Evolutionary conservation across 2,797 vertebrate species (phyloP).

Genomic region (Dipus sagitta): DNA sequence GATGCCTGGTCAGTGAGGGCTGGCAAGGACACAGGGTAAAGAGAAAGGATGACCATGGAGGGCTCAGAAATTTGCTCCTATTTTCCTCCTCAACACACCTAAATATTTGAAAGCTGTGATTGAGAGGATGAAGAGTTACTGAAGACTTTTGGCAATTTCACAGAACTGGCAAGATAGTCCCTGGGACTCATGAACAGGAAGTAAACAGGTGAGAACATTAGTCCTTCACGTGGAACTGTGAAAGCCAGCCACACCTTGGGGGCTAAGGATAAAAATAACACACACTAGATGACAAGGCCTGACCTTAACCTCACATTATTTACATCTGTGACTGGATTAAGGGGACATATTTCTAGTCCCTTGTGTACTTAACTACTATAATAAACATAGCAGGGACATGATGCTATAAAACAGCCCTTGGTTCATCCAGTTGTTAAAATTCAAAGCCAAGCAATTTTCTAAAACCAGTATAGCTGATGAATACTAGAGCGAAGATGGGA

Average conservation of each 20-base stretch:
- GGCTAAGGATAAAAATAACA: neutral
- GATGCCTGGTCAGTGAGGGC: neutral
- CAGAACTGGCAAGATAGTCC: neutral
- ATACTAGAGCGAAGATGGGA: neutral
- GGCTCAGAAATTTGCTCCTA: neutral
- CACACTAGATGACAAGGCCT: neutral
- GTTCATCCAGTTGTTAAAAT: constrained; percentile 25
- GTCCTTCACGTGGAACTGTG: neutral
- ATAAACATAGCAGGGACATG: neutral
- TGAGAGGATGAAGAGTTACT: neutral
- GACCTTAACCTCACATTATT: neutral
- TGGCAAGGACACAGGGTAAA: neutral
- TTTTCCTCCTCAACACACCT: neutral
- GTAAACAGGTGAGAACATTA: neutral
- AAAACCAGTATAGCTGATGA: neutral
- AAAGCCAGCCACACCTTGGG: neutral
- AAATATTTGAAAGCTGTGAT: neutral
- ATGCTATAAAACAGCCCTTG: neutral
- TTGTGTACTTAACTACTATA: too few species aligned
- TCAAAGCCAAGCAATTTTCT: neutral
- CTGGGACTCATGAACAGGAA: neutral
- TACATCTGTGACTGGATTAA: neutral
- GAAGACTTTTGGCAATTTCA: neutral
- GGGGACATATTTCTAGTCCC: neutral
- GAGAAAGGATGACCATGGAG: neutral